These are phyloP conservation scores for Danio jaintianensis DNA, from an alignment of 2,797 vertebrate species.

Conservation along the genomic window DNA sequence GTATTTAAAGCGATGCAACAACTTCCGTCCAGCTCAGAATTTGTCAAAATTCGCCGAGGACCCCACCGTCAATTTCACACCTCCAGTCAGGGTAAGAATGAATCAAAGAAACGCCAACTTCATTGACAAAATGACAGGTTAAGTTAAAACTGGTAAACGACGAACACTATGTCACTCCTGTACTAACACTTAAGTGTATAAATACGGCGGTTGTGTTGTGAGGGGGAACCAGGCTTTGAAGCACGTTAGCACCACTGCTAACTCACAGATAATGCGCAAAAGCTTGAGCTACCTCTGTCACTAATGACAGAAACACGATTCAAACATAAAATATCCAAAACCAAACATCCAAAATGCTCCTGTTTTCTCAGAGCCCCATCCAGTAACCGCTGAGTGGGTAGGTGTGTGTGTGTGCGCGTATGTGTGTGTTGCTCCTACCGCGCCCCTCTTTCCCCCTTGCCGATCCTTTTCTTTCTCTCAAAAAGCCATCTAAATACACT, in stretches of 20 bases:
- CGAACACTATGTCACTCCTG: not conserved
- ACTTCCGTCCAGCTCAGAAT: slow-evolving; percentile 64
- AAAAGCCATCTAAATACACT: slow-evolving; percentile 34
- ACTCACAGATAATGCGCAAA: not conserved
- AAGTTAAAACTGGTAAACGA: not conserved
- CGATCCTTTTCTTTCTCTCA: slow-evolving; percentile 50
- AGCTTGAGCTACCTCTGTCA: not conserved
- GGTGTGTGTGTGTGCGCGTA: slow-evolving; percentile 3
- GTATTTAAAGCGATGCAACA: slow-evolving; percentile 51
- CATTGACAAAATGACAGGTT: not conserved
- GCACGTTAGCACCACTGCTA: slow-evolving; percentile 42
- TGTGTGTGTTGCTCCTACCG: slow-evolving; percentile 63
- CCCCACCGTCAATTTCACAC: slow-evolving; percentile 34
- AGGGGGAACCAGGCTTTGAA: not conserved
- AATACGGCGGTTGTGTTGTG: not conserved
- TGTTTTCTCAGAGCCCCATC: slow-evolving; percentile 34
- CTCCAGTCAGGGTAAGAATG: slow-evolving; percentile 45
- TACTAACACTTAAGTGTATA: not conserved
- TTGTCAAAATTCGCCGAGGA: slow-evolving; percentile 61
- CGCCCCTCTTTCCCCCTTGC: slow-evolving; percentile 74
- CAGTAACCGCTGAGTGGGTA: slow-evolving; percentile 32
- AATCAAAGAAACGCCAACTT: slow-evolving; percentile 21
- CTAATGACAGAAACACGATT: not conserved
- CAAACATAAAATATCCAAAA: not conserved
- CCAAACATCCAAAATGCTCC: not conserved